Conservation (phyloP, 2,113 vertebrate species). For the Oostethus manadensis region DNA sequence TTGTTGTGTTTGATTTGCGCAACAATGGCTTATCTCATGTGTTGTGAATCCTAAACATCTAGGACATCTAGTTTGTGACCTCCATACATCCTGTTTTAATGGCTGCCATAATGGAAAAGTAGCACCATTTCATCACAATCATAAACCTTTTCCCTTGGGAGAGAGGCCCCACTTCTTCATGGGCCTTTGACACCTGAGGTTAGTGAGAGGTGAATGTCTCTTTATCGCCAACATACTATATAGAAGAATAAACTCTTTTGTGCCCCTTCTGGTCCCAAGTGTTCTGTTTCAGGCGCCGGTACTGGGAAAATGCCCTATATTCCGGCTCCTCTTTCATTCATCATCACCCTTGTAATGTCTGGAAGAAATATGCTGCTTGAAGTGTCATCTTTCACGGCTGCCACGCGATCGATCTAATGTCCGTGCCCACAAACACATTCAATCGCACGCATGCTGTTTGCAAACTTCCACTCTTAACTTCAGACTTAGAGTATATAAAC, state of each 20-base stretch:
- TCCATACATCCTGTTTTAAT: constrained; percentile 21
- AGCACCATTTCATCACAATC: constrained; percentile 54
- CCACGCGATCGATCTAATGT: constrained; percentile 61
- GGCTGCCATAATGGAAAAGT: constrained; percentile 22
- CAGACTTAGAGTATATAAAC: no score
- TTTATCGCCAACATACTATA: constrained; percentile 43
- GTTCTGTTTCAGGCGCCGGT: constrained; percentile 58
- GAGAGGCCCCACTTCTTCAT: constrained; percentile 28
- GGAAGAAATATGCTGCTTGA: constrained; percentile 65
- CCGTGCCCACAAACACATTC: not conserved
- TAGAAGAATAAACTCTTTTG: constrained; percentile 40
- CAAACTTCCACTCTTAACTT: not conserved
- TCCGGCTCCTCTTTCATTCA: constrained; percentile 59
- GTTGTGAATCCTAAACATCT: constrained; percentile 4
- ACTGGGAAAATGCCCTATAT: constrained; percentile 53
- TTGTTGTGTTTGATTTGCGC: no score
- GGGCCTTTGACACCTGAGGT: constrained; percentile 57
- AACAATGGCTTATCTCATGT: constrained; percentile 17
- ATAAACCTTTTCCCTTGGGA: constrained; percentile 40
- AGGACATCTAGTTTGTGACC: constrained; percentile 5
- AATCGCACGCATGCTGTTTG: no score
- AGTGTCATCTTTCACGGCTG: constrained; percentile 68
- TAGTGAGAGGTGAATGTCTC: constrained; percentile 56
- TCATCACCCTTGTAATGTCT: constrained; percentile 68
- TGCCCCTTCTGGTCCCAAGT: constrained; percentile 49